Base-by-base conservation (phyloP, 2,113 vertebrate genomes). In the Argyrosomus japonicus region DNA sequence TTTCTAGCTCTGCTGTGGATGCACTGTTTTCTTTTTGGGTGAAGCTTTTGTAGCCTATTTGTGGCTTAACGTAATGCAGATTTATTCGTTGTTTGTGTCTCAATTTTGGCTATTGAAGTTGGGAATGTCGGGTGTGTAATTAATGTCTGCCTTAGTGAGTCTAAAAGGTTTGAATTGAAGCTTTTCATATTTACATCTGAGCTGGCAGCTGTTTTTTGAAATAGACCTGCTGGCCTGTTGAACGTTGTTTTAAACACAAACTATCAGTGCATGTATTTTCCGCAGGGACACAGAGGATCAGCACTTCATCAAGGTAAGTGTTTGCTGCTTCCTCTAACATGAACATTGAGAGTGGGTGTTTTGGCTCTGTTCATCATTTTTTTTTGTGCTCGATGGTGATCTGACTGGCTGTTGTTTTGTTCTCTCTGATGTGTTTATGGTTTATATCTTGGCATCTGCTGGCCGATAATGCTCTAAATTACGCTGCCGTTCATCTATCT, bases 281-380 rank as follows among this genome's bases (percentile, higher is more conserved):
- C 36, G 4, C 17, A 6, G 27, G 9, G 43, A 62, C 3, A 3
- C 29, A 63, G 21, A 50, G 19, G 29, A 56, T 43, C 21, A 23
- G 47, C 58, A 23, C 60, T 62, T 75, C 47, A 63, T 63, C 72
- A 25, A 53, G 29, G 27, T 63, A 75, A 74, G 71, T 62, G 71
- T 61, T 29, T 6, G 6, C 47, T 23, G 57, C 71, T 74, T 17
- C 19, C 3, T 48, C 25, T 32, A 19, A 19, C n/a, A 17, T 19
- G 3, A 19, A 56, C 36, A 9, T 15, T 36, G 21, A 15, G 47
- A 54, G 14, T 18, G 56, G 23, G n/a, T 56, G 76, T 11, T 14
- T 23, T 67, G 51, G 23, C 25, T n/a, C 1, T 9, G 43, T 63
- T 21, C 17, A 43, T 64, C 25, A 67, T 48, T 25, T 48, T 32